Conservation (phyloP, 1,140 invertebrate genomes). For the Babylonia areolata region DNA sequence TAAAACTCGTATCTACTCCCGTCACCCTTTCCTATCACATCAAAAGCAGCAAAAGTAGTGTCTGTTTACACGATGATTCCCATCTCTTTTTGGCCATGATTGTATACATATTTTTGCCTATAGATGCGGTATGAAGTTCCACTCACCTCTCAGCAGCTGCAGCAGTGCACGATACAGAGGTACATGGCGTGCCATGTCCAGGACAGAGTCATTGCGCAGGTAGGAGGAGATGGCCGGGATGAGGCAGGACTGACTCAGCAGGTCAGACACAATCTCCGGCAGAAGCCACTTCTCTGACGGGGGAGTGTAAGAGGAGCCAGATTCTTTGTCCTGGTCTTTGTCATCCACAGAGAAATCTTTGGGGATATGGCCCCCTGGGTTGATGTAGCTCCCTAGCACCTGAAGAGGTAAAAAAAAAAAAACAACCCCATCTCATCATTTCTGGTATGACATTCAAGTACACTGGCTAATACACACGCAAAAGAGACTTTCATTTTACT, state of each 20-base stretch:
- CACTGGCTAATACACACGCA: too few species aligned
- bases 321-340: not conserved
- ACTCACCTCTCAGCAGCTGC: slow-evolving; percentile 84
- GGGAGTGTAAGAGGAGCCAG: slow-evolving; percentile 37
- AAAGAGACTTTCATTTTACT: too few species aligned
- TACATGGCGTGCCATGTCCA: slow-evolving; percentile 96
- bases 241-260: slow-evolving; percentile 88
- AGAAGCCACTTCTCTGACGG: slow-evolving; percentile 59
- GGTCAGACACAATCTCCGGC: slow-evolving; percentile 82
- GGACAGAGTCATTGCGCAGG: slow-evolving; percentile 93
- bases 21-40: too few species aligned
- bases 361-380: slow-evolving; percentile 80
- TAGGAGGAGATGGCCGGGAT: slow-evolving; percentile 93
- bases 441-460: too few species aligned
- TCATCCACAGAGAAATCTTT: slow-evolving; percentile 53
- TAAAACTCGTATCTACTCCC: too few species aligned
- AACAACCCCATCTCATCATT: too few species aligned
- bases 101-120: too few species aligned
- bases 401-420: slow-evolving; percentile 51
- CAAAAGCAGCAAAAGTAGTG: too few species aligned
- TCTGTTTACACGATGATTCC: too few species aligned
- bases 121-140: too few species aligned
- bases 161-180: slow-evolving; percentile 91
- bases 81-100: too few species aligned
- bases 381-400: slow-evolving; percentile 91